A percentile compares a stretch with the other conserved stretches of the same genome.
Conservation (phyloP, 1,140 invertebrate species). For the Zaprionus kolodkinae region DNA sequence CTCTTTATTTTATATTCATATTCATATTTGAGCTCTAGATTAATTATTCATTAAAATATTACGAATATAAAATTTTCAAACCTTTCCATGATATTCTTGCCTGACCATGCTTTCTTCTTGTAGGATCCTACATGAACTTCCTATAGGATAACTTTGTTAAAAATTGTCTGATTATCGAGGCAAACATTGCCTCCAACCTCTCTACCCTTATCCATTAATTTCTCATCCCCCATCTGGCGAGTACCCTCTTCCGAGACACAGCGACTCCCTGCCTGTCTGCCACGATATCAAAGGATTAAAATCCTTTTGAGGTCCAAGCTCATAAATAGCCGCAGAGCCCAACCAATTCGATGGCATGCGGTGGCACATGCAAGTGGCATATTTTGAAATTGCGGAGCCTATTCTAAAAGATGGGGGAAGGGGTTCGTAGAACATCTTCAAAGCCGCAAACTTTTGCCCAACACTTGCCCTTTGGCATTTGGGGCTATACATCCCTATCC, state of each 20-base stretch:
- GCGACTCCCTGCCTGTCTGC: no score
- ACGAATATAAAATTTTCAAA: background rate
- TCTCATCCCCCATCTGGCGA: background rate
- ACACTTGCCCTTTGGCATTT: conserved; percentile 26
- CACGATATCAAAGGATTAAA: conserved; percentile 21
- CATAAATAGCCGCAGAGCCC: conserved; percentile 11
- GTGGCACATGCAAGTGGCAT: conserved; percentile 39
- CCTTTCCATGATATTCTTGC: no score
- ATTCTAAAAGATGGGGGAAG: background rate
- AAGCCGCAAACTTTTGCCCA: conserved; percentile 41
- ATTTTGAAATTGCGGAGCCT: conserved; percentile 15
- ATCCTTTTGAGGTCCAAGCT: background rate
- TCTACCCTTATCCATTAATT: background rate
- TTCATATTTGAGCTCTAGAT: no score
- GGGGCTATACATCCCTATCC: background rate
- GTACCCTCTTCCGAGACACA: no score
- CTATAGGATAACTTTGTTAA: no score
- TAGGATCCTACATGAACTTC: no score
- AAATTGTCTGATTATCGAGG: no score
- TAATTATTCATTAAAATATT: no score
- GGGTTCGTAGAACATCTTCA: conserved; percentile 26
- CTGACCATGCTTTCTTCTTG: no score
- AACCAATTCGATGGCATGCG: background rate
- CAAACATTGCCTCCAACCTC: no score
- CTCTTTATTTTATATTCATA: no score